Base-by-base conservation (phyloP, 2,797 vertebrate species). In the Sebastes matsubarae region DNA sequence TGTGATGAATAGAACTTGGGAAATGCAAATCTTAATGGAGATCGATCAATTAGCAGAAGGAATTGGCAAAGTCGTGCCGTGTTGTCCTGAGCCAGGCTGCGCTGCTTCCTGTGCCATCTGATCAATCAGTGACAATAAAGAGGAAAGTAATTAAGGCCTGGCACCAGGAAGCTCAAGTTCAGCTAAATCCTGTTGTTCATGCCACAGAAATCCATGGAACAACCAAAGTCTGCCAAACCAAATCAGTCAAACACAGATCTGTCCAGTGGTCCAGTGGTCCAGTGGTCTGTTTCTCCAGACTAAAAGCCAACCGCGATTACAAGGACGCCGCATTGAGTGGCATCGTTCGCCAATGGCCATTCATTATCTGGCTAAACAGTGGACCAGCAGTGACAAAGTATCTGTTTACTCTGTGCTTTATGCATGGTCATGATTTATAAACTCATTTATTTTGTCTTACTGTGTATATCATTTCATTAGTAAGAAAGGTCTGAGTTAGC, bases 61-160 rank as follows among this genome's bases (percentile, higher is more conserved):
- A 79, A 54, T 46, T 84, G 85, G 77, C 55, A 22, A 60, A 58
- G 66, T 61, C 8, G 0, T 25, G 54, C 52, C 38, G 72, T 8
- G 66, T 14, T 10, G 22, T 50, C 59, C 69, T 6, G 61, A 73
- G 84, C 63, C 61, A 69, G 79, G 11, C 36, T 3, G 25, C 2
- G 13, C 60, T 20, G 72, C 68, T 77, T 64, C 63, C 30, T 12
- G 64, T 68, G 72, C 77, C 68, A 59, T 81, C 54, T 52, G 68
- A 90, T 89, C 86, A 63, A 86, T 90, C 83, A 68, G 67, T 68
- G 78, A 85, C 63, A 79, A 72, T 79, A 83, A 81, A 83, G 79
- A 69, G 76, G 42, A 71, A 76, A 89, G 75, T 16, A 80, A 84
- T 86, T 32, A 42, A 83, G 25, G 77, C 25, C 60, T 64, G 69